phyloP scores from a whole-genome alignment of 2,113 vertebrate species.

The Cololabis saira region DNA sequence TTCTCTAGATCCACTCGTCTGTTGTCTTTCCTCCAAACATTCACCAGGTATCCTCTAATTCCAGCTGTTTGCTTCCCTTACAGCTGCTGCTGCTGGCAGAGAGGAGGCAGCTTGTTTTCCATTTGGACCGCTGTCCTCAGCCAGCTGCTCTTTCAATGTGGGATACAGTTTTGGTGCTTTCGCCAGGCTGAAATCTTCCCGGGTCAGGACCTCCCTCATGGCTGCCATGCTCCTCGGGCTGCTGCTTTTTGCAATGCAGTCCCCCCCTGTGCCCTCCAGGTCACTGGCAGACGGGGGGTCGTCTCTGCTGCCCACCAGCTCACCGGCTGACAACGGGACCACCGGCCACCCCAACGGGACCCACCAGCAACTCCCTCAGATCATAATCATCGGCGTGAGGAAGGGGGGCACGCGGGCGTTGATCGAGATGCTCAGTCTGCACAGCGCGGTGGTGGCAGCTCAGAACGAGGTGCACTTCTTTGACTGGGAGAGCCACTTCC shows the following conservation, averaged over 20 bases:
- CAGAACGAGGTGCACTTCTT: constrained; percentile 98
- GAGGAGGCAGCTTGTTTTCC: constrained; percentile 42
- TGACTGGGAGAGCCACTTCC: constrained; percentile 94
- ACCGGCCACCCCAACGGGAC: constrained; percentile 83
- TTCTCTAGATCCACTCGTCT: neutral
- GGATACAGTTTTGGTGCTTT: constrained; percentile 77
- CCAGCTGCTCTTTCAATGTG: constrained; percentile 73
- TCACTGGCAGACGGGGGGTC: constrained; percentile 58
- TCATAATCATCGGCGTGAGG: constrained; percentile 95
- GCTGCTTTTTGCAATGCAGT: constrained; percentile 85
- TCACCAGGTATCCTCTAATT: constrained; percentile 19
- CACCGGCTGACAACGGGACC: constrained; percentile 49
- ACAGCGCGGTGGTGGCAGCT: constrained; percentile 88
- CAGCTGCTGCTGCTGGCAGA: constrained; percentile 43
- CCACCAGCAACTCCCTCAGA: constrained; percentile 86
- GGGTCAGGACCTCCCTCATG: constrained; percentile 87
- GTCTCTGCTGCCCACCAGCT: constrained; percentile 38
- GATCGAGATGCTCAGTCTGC: constrained; percentile 96
- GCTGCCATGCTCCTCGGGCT: constrained; percentile 87
- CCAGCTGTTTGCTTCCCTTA: constrained; percentile 37
- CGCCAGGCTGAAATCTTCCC: constrained; percentile 83
- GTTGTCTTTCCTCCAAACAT: constrained; percentile 1
- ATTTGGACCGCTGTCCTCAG: constrained; percentile 43
- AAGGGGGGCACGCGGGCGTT: constrained; percentile 96
- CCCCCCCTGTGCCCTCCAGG: constrained; percentile 83